Evolutionary conservation across 2,797 vertebrate genomes (phyloP).

Genomic region (Cossypha dichroa): DNA sequence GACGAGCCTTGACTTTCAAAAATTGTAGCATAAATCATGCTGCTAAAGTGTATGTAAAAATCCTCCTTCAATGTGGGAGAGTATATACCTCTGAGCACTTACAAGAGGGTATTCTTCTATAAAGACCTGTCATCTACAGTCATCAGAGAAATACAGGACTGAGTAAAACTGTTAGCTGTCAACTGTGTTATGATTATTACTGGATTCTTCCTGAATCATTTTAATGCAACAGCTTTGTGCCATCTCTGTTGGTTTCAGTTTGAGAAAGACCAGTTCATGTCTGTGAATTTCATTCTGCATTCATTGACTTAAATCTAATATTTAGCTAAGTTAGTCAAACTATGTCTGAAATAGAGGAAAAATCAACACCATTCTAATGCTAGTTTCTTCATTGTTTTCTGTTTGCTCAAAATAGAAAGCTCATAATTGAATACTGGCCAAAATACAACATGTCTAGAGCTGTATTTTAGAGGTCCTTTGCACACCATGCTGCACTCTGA

Average conservation of each 20-base stretch:
- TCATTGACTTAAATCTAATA: not conserved
- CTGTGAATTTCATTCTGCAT: not conserved
- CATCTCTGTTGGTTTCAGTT: not conserved
- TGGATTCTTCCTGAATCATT: not conserved
- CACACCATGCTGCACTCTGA: not conserved
- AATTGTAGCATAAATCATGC: not conserved
- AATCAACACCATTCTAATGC: not conserved
- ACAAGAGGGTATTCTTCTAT: not conserved
- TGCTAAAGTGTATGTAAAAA: not conserved
- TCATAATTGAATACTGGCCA: not conserved
- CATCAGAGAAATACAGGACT: not conserved
- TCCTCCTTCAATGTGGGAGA: not conserved
- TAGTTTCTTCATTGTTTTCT: not conserved
- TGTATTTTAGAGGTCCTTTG: not conserved
- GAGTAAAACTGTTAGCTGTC: not conserved
- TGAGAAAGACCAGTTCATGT: not conserved
- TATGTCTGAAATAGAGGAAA: not conserved
- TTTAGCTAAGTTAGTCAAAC: accelerated
- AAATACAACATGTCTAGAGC: not conserved
- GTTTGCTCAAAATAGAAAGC: not conserved
- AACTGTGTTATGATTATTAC: not conserved
- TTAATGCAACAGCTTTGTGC: not conserved
- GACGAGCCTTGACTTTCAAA: not conserved
- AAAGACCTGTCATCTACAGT: not conserved
- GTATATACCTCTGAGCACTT: not conserved